Conservation (phyloP, 2,797 vertebrate species). For the Buphagus erythrorhynchus region DNA sequence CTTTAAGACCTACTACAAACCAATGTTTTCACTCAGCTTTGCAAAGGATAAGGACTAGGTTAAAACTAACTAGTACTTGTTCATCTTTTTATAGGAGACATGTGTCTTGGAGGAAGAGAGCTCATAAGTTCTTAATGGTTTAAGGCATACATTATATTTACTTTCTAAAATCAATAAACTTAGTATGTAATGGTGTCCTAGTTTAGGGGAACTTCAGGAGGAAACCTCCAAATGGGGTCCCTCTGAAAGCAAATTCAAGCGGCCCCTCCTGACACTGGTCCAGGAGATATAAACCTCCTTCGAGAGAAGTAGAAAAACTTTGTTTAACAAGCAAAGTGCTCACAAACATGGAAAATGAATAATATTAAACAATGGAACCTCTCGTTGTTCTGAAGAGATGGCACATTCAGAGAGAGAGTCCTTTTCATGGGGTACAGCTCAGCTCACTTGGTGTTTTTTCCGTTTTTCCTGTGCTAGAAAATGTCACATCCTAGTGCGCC, state of each 20-base stretch:
- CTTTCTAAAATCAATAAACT: background rate
- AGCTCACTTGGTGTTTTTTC: too few relatives aligned
- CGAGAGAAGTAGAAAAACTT: background rate
- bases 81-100: background rate
- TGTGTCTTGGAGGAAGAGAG: background rate
- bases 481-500: too few relatives aligned
- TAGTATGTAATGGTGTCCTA: background rate
- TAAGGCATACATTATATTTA: background rate
- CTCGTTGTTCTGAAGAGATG: background rate
- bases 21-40: background rate
- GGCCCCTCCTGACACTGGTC: accelerated
- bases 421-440: too few relatives aligned
- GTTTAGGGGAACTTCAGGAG: background rate
- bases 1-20: background rate
- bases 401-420: background rate
- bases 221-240: background rate
- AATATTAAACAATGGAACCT: too few relatives aligned
- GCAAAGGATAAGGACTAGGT: background rate
- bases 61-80: background rate
- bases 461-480: too few relatives aligned
- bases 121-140: background rate
- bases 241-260: background rate
- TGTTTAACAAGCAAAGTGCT: background rate
- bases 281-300: background rate
- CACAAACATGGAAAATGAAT: background rate